Base-by-base conservation (phyloP, 1,140 invertebrate species). In the Formica exsecta region DNA sequence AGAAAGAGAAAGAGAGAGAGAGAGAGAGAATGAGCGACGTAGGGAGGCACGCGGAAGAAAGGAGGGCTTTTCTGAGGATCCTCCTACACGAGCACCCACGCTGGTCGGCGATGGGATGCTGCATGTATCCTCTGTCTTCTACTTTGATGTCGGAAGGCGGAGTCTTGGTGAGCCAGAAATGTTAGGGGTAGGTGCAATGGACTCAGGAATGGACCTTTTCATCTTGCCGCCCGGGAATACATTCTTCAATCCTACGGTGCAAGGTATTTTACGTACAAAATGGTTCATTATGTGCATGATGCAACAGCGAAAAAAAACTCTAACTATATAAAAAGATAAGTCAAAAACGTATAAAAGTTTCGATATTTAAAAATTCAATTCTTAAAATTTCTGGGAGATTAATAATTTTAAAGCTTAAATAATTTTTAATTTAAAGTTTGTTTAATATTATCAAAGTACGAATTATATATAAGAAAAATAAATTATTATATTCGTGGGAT, bases 71-170 rank as follows among this genome's bases (percentile, higher is more conserved):
- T 74, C 68, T 11, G 44, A 88, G 75, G 92, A 89, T 89, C 93
- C 92, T 94, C 93, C 93, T 93, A 92, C 92, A 65, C 81, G 73
- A 59, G 89, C 92, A 93, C 92, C 92, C 92, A 93, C 92, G 90
- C 89, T 61, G 48, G 29, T 59, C 75, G 8, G 25, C 62, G 29
- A 62, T 86, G 68, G 73, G 88, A 89, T 81, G 80, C 61, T 62
- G 48, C 64, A 79, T 70, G 75, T 57, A 81, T 86, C 89, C 61
- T 87, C 64, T 77, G 38, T 83, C 66, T 80, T 88, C 64, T 65
- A 77, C 38, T 65, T 54, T 68, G 41, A 77, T 73, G 85, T 85
- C 70, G 83, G 85, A 90, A 84, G 86, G 80, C 84, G 79, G 80
- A 85, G 87, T 85, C 86, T 87, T 65, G 36, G 44, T 80, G 51